Evolutionary conservation across 2,797 vertebrate species (phyloP), one percentile per base, ranked within the genome.

Genomic region (Enteromius treurensis): DNA sequence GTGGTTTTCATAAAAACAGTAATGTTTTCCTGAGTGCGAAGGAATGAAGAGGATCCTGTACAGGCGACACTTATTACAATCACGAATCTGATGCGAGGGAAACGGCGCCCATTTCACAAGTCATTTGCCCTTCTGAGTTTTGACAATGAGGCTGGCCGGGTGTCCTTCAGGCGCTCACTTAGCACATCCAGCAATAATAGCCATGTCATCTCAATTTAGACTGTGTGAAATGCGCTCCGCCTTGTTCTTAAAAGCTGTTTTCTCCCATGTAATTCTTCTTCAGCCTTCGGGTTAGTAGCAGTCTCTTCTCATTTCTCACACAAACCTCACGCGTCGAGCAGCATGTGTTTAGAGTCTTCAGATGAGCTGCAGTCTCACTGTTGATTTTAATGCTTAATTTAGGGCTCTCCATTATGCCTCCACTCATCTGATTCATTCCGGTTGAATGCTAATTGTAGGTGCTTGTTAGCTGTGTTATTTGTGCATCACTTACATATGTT

Each of bases 381-480:
- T 83, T 77, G 81, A 78, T 83, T 64, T 78, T 60, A 69, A 68
- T 83, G 81, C 81, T 71, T 83, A 47, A 83, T 83, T 83, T 77
- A 62, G 74, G 77, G 40, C 64, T 83, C 26, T 77, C 51, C 77
- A 26, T 83, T 77, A 60, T 69, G 65, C 74, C 26, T 83, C 53
- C 75, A 14, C 75, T 77, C 81, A 70, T 78, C 51, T 77, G 65
- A 68, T 65, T 83, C 65, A 83, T 83, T 83, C 81, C 2, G 14
- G 51, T 26, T 83, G 74, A 78, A 83, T 62, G 21, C 75, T 78
- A 83, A 83, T 83, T 70, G 81, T 51, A 60, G 53, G 65, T 77
- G 81, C 65, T 83, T 9, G 21, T 77, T 82, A 75, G 71, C 47
- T 9, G 45, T 40, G 17, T 29, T 68, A 53, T 76, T 55, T 76